Evolutionary conservation across 1,140 invertebrate species (phyloP), one percentile per base, ranked within the genome.

Genomic region (Homalodisca vitripennis): DNA sequence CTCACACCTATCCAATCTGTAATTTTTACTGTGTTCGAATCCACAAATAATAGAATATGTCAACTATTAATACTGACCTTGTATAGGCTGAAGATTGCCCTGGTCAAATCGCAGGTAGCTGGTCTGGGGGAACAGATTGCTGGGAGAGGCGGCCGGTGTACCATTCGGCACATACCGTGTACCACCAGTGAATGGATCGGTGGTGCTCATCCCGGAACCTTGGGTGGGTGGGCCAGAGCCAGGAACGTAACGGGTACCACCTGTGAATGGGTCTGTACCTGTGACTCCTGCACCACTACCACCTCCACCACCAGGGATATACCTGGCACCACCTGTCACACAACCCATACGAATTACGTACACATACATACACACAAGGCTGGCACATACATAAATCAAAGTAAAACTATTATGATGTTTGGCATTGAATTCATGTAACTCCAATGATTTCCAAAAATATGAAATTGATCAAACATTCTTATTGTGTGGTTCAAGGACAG

Each of bases 281-380:
- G 34, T 41, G 6, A 41, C 34, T 41, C 29, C 29, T 34, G 53
- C 31, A 55, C 72, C 69, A 1, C 57, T 29, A 14, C 62, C 60
- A 66, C n/a, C 13, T 14, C 47, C 76, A 17, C 77, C 75, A 22
- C 79, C 81, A 26, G 89, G 89, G 53, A 88, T 83, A 76, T 94
- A 94, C 51, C 92, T 85, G 48, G 84, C 88, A 63, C 84, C 86
- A 60, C 92, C 92, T 46, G 74, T n/a, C n/a, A n/a, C n/a, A n/a
- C n/a, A n/a, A n/a, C n/a, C n/a, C n/a, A n/a, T n/a, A n/a, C n/a
- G n/a, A n/a, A n/a, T n/a, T n/a, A n/a, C n/a, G n/a, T n/a, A n/a
- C n/a, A n/a, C n/a, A n/a, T n/a, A n/a, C n/a, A n/a, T n/a, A n/a
- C n/a, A n/a, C n/a, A n/a, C n/a, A n/a, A n/a, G n/a, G n/a, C n/a